phyloP scores from a whole-genome alignment of 2,888 invertebrate species.

The Aproaerema taeniolella region DNA sequence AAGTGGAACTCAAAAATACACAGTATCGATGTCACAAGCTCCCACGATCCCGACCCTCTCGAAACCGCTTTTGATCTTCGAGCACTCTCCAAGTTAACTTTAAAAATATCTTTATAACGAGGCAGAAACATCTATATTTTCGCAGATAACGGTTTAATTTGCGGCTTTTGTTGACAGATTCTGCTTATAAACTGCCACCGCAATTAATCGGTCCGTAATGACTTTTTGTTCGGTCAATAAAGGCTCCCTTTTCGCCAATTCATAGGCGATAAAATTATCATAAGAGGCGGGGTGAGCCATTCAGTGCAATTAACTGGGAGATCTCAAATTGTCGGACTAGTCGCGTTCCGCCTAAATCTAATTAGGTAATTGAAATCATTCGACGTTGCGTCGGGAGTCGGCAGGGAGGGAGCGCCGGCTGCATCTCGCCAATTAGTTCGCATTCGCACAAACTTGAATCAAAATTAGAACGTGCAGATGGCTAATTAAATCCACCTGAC shows the following conservation, averaged over 20 bases:
- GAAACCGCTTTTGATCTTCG: conserved; percentile 35
- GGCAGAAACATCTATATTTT: conserved; percentile 9
- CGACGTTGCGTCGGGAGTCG: conserved; percentile 14
- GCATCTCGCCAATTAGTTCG: conserved; percentile 42
- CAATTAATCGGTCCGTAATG: conserved; percentile 20
- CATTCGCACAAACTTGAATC: no score
- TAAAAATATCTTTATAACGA: conserved; percentile 25
- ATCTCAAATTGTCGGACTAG: conserved; percentile 19
- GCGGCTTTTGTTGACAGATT: conserved; percentile 11
- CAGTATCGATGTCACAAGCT: conserved; percentile 34
- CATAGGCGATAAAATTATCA: conserved; percentile 28
- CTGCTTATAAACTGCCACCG: conserved; percentile 13
- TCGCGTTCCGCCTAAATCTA: conserved; percentile 38
- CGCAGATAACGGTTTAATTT: conserved; percentile 14
- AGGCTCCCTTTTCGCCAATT: conserved; percentile 24
- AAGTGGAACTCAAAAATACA: conserved; percentile 23
- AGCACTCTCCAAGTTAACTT: conserved; percentile 23
- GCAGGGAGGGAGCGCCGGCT: conserved; percentile 21
- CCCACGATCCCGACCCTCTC: conserved; percentile 32
- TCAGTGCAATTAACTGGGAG: conserved; percentile 34
- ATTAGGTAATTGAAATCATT: conserved; percentile 55
- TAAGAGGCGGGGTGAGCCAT: conserved; percentile 27
- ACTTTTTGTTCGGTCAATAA: conserved; percentile 29
- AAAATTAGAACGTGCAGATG: no score
- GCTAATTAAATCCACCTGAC: no score